Evolutionary conservation across 2,113 vertebrate species (phyloP), one percentile per base, ranked within the genome.

Genomic region (Zeus faber): DNA sequence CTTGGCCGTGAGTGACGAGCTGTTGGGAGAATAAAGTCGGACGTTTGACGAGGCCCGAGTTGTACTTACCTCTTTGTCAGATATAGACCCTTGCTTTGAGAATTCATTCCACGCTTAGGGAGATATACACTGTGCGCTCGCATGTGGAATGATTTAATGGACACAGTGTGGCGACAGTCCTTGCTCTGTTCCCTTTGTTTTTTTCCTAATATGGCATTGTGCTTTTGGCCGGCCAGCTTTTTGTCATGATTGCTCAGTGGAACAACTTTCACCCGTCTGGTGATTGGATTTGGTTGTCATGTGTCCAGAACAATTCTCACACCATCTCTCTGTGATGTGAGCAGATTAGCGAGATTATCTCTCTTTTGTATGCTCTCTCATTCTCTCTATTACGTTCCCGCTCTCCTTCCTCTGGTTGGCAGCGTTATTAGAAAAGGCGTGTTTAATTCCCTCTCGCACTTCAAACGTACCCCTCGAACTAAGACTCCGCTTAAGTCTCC

Each of bases 371-470:
- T 72, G 67, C 77, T 83, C 70, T 72, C 73, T 46, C 54, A 44
- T 35, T 29, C 39, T 26, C 17, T 41, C 17, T 22, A 24, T 68
- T 46, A 65, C 67, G 78, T 63, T 69, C 62, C 54, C 72, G 69
- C 73, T 63, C 54, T 83, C 66, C 17, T 66, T 70, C n/a, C n/a
- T n/a, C n/a, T n/a, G n/a, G n/a, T n/a, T n/a, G n/a, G n/a, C n/a
- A 74, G 76, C 75, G 81, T 83, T 93, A 91, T 94, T 91, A 92
- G 93, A 94, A 90, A 89, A 88, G 89, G 86, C 89, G 85, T 82
- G 84, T 90, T 94, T 96, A 94, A 95, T 92, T 84, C 88, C 87
- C 85, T 79, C 65, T n/a, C n/a, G 83, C 79, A 93, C 92, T 93
- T 93, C 92, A 90, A 92, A 90, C 91, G 89, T 84, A 89, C 90